Evolutionary conservation across 2,113 vertebrate species (phyloP).

Genomic region (Phalacrocorax carbo): DNA sequence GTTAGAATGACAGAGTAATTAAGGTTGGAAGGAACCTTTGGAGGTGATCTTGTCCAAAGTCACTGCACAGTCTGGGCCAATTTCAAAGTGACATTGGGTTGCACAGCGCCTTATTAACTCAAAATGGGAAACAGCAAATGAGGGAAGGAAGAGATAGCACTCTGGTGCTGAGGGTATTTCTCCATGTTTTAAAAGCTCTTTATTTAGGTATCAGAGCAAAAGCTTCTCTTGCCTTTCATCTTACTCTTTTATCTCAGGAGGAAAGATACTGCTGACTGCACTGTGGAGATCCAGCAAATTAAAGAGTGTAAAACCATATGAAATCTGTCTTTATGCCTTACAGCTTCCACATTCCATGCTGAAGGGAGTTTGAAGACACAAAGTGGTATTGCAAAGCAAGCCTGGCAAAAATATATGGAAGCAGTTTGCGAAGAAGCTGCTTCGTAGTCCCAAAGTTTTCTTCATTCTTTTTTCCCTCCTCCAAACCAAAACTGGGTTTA

Average conservation of each 20-base stretch:
- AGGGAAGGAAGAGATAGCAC: neutral
- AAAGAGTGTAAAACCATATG: neutral
- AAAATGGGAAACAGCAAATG: neutral
- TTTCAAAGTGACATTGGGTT: neutral
- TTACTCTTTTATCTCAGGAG: neutral
- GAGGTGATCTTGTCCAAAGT: neutral
- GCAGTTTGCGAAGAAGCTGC: neutral
- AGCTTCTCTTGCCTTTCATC: neutral
- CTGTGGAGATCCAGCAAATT: neutral
- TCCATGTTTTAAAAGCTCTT: neutral
- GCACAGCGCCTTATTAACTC: neutral
- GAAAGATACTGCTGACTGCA: neutral
- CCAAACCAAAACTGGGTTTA: neutral
- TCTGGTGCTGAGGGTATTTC: neutral
- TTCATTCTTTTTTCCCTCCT: neutral
- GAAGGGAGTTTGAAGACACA: neutral
- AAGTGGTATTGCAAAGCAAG: neutral
- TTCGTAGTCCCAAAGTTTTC: neutral
- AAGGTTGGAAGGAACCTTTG: neutral
- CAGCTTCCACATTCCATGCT: neutral
- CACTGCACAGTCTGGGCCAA: neutral
- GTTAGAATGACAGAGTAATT: neutral
- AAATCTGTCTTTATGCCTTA: neutral
- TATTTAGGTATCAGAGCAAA: neutral
- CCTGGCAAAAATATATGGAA: neutral